A percentile compares a stretch with the other conserved stretches of the same genome.
Conservation (phyloP, 2,797 vertebrate species). For the Gadopsis bispinosus region DNA sequence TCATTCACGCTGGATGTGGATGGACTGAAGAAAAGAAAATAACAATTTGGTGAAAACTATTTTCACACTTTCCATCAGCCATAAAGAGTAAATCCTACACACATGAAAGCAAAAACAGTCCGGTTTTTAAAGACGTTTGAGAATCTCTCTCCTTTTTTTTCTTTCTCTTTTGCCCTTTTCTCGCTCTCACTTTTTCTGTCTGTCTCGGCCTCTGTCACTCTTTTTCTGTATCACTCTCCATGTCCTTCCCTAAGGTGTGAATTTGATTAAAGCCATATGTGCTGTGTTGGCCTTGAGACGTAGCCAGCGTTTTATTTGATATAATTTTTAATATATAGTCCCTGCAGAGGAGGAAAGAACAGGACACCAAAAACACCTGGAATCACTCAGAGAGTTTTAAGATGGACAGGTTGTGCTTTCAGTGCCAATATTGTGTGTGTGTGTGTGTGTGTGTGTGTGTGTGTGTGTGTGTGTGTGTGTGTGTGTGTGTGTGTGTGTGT, state of each 20-base stretch:
- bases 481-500: constrained; percentile 4
- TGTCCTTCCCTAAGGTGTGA: constrained; percentile 46
- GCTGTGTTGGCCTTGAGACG: constrained; percentile 32
- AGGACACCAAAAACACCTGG: constrained; percentile 60
- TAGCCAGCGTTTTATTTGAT: constrained; percentile 61
- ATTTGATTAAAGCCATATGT: constrained; percentile 64
- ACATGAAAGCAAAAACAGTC: constrained; percentile 1
- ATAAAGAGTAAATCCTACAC: constrained; percentile 8
- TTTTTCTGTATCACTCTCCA: constrained; percentile 23
- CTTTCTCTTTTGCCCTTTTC: constrained; percentile 7
- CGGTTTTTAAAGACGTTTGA: background rate
- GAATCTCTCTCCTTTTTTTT: background rate
- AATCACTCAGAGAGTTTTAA: constrained; percentile 47
- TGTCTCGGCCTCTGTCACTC: background rate
- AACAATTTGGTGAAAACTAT: constrained; percentile 3
- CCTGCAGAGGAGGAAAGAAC: constrained; percentile 48
- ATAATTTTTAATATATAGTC: constrained; percentile 59
- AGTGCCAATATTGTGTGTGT: constrained; percentile 12
- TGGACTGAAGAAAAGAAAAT: constrained; percentile 13
- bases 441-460: constrained; percentile 12
- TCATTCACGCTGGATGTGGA: constrained; percentile 12
- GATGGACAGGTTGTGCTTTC: constrained; percentile 42
- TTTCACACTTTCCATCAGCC: constrained; percentile 8
- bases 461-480: constrained; percentile 1
- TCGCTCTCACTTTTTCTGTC: background rate